phyloP scores from a whole-genome alignment of 1,140 invertebrate species.

The Rhopalosiphum padi region DNA sequence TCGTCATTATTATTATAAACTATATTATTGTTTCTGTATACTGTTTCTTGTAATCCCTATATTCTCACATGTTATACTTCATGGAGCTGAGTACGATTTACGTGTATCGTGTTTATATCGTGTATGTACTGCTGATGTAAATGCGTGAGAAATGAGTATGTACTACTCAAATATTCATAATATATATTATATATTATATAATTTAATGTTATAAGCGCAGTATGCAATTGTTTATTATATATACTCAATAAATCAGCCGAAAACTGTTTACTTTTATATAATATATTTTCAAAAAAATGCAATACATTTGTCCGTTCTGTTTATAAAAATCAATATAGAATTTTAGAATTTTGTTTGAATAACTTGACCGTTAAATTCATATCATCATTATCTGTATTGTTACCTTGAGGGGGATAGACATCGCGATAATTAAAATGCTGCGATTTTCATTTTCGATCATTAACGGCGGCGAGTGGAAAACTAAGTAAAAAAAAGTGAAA shows the following conservation, averaged over 20 bases:
- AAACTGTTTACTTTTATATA: slow-evolving; percentile 32
- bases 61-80: background rate
- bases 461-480: background rate
- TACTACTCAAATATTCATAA: background rate
- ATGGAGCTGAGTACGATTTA: background rate
- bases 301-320: background rate
- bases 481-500: slow-evolving; percentile 11
- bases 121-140: background rate
- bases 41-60: slow-evolving; percentile 9
- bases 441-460: background rate
- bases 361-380: background rate
- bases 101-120: background rate
- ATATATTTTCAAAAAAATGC: slow-evolving; percentile 36
- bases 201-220: background rate
- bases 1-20: slow-evolving; percentile 43
- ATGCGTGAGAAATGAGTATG: background rate
- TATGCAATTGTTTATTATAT: background rate
- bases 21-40: slow-evolving; percentile 13
- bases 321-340: slow-evolving; percentile 39
- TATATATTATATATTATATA: background rate
- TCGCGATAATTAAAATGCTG: background rate
- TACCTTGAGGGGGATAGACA: background rate
- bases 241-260: background rate
- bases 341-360: slow-evolving; percentile 38
- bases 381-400: background rate